These are phyloP conservation scores for Halictus ligatus DNA, from an alignment of 2,888 invertebrate genomes.

Conservation along the genomic window DNA sequence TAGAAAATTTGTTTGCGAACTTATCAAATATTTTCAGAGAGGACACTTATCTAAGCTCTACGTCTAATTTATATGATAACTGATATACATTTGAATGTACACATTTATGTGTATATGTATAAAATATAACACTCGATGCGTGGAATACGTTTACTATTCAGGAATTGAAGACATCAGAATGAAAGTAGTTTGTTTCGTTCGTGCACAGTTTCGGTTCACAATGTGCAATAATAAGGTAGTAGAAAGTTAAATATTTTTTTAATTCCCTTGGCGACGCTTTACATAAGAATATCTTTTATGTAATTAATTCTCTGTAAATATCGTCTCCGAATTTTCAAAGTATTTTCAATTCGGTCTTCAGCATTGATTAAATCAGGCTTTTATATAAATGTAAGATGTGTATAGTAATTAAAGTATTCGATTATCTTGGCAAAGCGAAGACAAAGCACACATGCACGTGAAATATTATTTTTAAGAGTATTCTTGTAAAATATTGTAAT, in stretches of 20 bases:
- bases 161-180: conserved; percentile 63
- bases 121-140: conserved; percentile 35
- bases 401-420: conserved; percentile 32
- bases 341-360: conserved; percentile 17
- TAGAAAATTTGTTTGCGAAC: conserved; percentile 59
- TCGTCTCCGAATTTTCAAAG: conserved; percentile 26
- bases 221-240: conserved; percentile 50
- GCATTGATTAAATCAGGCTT: conserved; percentile 30
- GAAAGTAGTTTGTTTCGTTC: conserved; percentile 59
- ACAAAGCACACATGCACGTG: conserved; percentile 15
- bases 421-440: conserved; percentile 40
- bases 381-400: conserved; percentile 21
- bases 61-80: conserved; percentile 63
- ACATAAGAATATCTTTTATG: conserved; percentile 4
- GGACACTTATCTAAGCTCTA: conserved; percentile 65
- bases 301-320: conserved; percentile 49
- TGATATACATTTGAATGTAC: conserved; percentile 62
- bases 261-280: conserved; percentile 16
- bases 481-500: conserved; percentile 41
- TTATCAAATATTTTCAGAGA: conserved; percentile 68
- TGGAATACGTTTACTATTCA: conserved; percentile 44
- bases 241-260: conserved; percentile 27
- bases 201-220: conserved; percentile 32
- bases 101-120: conserved; percentile 45
- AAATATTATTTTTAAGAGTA: conserved; percentile 44